Base-by-base conservation (phyloP, 1,140 invertebrate species). In the Fragariocoptes setiger region DNA sequence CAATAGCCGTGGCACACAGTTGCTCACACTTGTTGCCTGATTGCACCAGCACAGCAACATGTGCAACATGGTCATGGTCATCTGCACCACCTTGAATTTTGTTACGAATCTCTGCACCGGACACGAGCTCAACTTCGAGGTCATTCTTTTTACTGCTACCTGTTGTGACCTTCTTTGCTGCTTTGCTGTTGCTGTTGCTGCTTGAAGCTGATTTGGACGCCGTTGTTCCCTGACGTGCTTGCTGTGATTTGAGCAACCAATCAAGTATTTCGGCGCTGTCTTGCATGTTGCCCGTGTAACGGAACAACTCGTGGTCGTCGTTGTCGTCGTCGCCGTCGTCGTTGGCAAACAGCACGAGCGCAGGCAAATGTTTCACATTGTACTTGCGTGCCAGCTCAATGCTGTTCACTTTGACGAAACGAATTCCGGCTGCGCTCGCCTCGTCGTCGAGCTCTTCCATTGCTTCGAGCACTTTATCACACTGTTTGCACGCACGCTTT, bases 391-490 rank as follows among this genome's bases (percentile, higher is more conserved):
- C 76, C 61, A 85, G 77, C 36, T 77, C 74, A 41, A 66, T 62
- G 56, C 85, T 82, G 52, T 85, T 78, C 52, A 86, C 79, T 59
- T 88, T 88, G 1, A 86, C 79, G 59, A 88, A 80, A 3, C 80
- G 42, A 70, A 88, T 83, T 50, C 76, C 74, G 17, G 42, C 44
- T 5, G 42, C 37, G 39, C 48, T 44, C 5, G 47, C 50, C 46
- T 53, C 48, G 44, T 57, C 55, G 38, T 58, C 56, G 41, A 59
- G 55, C 44, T 57, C 22, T 17, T 38, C 19, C 21, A 45, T n/a
- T 54, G 83, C 79, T 4, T 67, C 61, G 45, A 88, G 59, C 4
- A 86, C 80, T 55, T 73, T 68, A 41, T 72, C 71, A 56, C 82
- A 88, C 55, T 83, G 78, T 59, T 86, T 83, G 61, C 79, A 86